These are phyloP conservation scores for Eupithecia abbreviata DNA, from an alignment of 2,888 invertebrate genomes.

Conservation along the genomic window DNA sequence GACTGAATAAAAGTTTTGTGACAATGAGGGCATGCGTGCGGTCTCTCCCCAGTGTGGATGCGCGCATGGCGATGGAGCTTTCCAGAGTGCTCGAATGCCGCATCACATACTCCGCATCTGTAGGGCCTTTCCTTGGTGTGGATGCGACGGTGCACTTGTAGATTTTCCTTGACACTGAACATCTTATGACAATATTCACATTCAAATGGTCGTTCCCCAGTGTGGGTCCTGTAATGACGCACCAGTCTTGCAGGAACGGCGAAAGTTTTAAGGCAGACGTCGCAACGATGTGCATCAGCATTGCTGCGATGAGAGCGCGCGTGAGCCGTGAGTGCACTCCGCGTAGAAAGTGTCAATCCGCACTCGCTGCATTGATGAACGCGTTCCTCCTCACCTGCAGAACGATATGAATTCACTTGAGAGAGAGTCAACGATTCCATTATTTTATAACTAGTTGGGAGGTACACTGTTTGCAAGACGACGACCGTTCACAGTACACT, in stretches of 20 bases:
- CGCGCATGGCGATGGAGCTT: conserved; percentile 95
- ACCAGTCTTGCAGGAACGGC: conserved; percentile 93
- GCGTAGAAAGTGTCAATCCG: conserved; percentile 89
- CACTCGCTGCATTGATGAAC: conserved; percentile 87
- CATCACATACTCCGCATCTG: conserved; percentile 93
- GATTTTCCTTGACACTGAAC: conserved; percentile 96
- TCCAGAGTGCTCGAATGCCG: conserved; percentile 95
- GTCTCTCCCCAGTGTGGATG: conserved; percentile 95
- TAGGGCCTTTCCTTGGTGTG: conserved; percentile 96
- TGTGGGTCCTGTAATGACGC: conserved; percentile 94
- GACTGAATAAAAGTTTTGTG: conserved; percentile 96
- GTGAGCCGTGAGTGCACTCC: conserved; percentile 90
- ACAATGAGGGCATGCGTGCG: conserved; percentile 94
- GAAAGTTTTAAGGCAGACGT: conserved; percentile 95
- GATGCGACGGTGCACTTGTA: conserved; percentile 94
- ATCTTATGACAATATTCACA: conserved; percentile 96
- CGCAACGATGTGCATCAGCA: conserved; percentile 92
- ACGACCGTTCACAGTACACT: conserved; percentile 74
- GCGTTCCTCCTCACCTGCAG: conserved; percentile 81
- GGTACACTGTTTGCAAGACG: conserved; percentile 51
- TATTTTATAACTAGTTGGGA: conserved; percentile 43
- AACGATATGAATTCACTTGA: conserved; percentile 64
- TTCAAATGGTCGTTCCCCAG: conserved; percentile 95
- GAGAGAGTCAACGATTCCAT: conserved; percentile 58
- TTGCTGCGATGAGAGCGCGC: conserved; percentile 76